Conservation (phyloP, 2,888 invertebrate genomes). For the Netelia melanura region DNA sequence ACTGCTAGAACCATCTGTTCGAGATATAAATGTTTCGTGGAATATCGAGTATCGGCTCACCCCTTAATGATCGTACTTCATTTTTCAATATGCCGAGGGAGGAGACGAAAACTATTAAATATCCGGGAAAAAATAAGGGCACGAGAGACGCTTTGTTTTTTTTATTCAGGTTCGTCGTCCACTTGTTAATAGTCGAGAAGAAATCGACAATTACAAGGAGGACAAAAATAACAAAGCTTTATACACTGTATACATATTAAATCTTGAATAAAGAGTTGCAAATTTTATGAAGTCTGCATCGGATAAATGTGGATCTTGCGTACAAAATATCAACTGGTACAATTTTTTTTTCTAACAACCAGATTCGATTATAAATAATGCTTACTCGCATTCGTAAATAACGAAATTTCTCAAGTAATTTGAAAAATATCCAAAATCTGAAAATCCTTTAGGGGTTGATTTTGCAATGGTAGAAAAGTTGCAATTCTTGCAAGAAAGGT, state of each 20-base stretch:
- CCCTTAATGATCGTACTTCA: conserved; percentile 13
- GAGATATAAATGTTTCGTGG: conserved; percentile 13
- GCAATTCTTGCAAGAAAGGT: conserved; percentile 23
- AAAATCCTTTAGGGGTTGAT: conserved; percentile 1
- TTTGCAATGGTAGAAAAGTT: conserved; percentile 25
- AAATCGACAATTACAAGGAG: conserved; percentile 1
- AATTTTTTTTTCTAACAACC: conserved; percentile 3
- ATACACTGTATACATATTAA: neutral
- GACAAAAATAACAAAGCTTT: neutral
- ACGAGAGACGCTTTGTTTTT: conserved; percentile 1
- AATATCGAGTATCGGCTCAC: conserved; percentile 21
- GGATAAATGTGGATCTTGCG: neutral
- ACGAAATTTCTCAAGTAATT: neutral
- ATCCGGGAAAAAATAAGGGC: neutral
- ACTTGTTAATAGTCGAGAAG: conserved; percentile 1
- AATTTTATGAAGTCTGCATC: neutral
- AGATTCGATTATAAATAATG: neutral
- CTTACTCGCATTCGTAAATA: neutral
- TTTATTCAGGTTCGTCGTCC: neutral
- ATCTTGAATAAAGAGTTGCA: neutral
- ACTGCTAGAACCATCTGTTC: neutral
- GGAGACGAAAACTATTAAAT: neutral
- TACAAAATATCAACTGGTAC: neutral
- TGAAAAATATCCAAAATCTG: neutral
- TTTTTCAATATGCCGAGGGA: conserved; percentile 11